A percentile compares a stretch with the other conserved stretches of the same genome.
These are phyloP conservation scores for Heptranchias perlo DNA, from an alignment of 2,113 vertebrate genomes.

Conservation along the genomic window DNA sequence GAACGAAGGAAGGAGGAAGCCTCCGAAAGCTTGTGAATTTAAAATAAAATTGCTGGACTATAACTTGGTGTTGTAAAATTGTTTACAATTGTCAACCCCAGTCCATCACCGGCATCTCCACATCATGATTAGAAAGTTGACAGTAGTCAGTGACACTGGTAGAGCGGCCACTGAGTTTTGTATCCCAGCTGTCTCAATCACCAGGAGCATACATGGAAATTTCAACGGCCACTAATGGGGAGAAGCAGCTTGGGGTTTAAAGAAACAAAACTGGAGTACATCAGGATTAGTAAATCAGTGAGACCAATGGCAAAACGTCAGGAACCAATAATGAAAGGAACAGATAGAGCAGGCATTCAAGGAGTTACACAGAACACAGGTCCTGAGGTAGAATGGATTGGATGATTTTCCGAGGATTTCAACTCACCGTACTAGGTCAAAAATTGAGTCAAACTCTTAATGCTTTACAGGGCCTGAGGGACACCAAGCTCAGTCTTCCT, in stretches of 20 bases:
- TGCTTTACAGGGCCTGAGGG: not conserved
- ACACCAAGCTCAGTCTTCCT: not conserved
- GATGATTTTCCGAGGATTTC: not conserved
- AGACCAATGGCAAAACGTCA: not conserved
- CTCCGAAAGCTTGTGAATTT: no score
- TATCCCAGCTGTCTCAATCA: not conserved
- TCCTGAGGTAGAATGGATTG: not conserved
- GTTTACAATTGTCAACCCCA: no score
- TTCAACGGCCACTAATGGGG: not conserved
- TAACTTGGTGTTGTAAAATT: no score
- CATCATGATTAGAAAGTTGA: not conserved
- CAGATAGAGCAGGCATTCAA: not conserved
- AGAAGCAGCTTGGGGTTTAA: not conserved
- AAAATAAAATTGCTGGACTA: no score
- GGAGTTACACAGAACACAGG: not conserved
- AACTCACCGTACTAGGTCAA: not conserved
- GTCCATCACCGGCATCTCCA: no score
- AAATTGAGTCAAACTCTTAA: not conserved
- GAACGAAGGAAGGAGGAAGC: no score
- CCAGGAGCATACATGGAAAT: not conserved
- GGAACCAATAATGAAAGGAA: not conserved
- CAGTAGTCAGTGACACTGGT: not conserved
- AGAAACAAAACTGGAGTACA: not conserved
- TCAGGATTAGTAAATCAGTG: not conserved
- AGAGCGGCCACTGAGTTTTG: not conserved